Evolutionary conservation across 2,888 invertebrate genomes (phyloP).

Genomic region (Parnassius glacialis): DNA sequence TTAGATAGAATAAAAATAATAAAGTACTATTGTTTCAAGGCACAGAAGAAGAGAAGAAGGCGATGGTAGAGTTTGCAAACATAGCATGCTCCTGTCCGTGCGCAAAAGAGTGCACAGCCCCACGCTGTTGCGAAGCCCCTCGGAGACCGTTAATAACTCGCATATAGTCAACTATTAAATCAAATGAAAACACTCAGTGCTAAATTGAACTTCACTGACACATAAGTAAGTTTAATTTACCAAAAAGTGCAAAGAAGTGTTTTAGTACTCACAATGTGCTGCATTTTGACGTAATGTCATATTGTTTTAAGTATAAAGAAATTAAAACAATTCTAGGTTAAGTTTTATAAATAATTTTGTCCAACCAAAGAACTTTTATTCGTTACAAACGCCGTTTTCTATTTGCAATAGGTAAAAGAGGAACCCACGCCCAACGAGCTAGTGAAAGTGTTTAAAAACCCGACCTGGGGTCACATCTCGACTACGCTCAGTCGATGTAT

Average conservation of each 20-base stretch:
- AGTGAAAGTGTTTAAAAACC: slow-evolving; percentile 23
- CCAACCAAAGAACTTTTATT: slow-evolving; percentile 48
- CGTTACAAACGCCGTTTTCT: slow-evolving; percentile 25
- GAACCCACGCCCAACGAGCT: slow-evolving; percentile 2
- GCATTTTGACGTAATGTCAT: slow-evolving; percentile 15
- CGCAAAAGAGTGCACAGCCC: slow-evolving; percentile 72
- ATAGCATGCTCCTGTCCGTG: slow-evolving; percentile 63
- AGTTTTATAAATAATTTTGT: slow-evolving; percentile 25
- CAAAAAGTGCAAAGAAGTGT: slow-evolving; percentile 8
- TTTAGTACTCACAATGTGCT: slow-evolving; percentile 6
- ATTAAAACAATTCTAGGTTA: slow-evolving; percentile 17
- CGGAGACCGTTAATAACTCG: slow-evolving; percentile 55
- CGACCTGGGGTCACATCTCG: slow-evolving; percentile 12
- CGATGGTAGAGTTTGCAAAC: slow-evolving; percentile 62
- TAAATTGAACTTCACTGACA: slow-evolving; percentile 2
- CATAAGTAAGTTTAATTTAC: slow-evolving; percentile 6
- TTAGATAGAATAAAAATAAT: background rate
- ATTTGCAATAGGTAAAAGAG: slow-evolving; percentile 6
- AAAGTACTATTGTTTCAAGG: slow-evolving; percentile 41
- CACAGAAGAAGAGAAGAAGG: slow-evolving; percentile 65
- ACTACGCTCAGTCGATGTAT: slow-evolving; percentile 38
- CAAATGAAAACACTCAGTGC: background rate
- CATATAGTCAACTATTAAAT: slow-evolving; percentile 40
- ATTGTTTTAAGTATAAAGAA: slow-evolving; percentile 3
- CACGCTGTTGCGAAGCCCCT: slow-evolving; percentile 63